phyloP scores from a whole-genome alignment of 2,888 invertebrate species.

The Alentia gelatinosa region DNA sequence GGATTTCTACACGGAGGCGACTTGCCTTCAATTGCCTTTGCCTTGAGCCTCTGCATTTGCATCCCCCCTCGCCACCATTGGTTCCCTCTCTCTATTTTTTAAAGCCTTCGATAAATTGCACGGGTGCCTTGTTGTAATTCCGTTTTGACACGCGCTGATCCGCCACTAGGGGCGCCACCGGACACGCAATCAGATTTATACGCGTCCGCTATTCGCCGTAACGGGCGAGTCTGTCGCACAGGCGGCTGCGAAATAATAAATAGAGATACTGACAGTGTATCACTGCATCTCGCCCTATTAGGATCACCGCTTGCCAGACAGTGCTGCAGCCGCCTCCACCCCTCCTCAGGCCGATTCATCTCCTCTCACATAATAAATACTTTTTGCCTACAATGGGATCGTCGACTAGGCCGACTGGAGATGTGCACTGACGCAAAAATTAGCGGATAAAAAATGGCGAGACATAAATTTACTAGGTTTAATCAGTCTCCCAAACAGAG shows the following conservation, averaged over 20 bases:
- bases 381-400: background rate
- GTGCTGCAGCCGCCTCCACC: background rate
- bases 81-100: background rate
- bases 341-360: background rate
- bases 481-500: background rate
- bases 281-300: background rate
- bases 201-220: background rate
- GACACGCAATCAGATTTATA: constrained; percentile 45
- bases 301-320: background rate
- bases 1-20: too few species aligned
- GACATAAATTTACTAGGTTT: background rate
- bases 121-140: constrained; percentile 33
- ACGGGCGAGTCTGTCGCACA: background rate
- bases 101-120: constrained; percentile 22
- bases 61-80: background rate
- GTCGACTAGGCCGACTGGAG: background rate
- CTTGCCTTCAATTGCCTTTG: background rate
- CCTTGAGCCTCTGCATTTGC: background rate
- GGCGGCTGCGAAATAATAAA: background rate
- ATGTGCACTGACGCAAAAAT: background rate
- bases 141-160: constrained; percentile 23
- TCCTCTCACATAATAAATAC: background rate
- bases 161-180: background rate
- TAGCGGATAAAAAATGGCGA: background rate
- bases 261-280: background rate